Evolutionary conservation across 2,888 invertebrate genomes (phyloP).

Genomic region (Trachelus stipa): DNA sequence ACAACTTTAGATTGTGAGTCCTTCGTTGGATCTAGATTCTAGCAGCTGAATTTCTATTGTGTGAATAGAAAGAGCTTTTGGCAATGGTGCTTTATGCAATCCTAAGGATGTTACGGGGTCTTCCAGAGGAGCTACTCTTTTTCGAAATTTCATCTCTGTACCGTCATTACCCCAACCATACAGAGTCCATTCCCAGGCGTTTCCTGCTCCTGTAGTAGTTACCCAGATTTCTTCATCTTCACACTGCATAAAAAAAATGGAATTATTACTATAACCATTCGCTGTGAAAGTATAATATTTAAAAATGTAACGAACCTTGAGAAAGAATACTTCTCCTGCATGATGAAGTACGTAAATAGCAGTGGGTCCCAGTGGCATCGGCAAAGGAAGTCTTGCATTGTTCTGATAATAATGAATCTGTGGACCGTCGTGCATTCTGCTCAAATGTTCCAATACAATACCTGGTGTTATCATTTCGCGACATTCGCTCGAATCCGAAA

Average conservation of each 20-base stretch:
- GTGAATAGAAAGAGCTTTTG: constrained; percentile 40
- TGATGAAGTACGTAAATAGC: constrained; percentile 53
- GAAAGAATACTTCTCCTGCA: constrained; percentile 51
- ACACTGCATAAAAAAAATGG: constrained; percentile 27
- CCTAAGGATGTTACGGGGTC: constrained; percentile 35
- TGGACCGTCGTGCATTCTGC: constrained; percentile 45
- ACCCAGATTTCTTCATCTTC: constrained; percentile 47
- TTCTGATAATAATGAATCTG: constrained; percentile 53
- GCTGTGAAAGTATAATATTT: not conserved
- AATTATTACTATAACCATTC: not conserved
- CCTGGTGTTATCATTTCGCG: constrained; percentile 41
- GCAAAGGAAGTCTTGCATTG: constrained; percentile 47
- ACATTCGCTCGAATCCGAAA: constrained; percentile 41
- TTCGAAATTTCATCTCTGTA: constrained; percentile 45
- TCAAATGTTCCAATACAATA: constrained; percentile 51
- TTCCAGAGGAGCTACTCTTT: constrained; percentile 48
- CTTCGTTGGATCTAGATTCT: constrained; percentile 36
- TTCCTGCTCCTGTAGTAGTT: constrained; percentile 30
- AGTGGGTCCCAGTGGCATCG: constrained; percentile 49
- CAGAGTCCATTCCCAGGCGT: constrained; percentile 53
- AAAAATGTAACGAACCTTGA: constrained; percentile 43
- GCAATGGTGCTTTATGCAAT: constrained; percentile 44
- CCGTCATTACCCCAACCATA: constrained; percentile 41
- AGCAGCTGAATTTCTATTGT: constrained; percentile 38
- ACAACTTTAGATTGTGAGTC: constrained; percentile 29